phyloP scores from a whole-genome alignment of 2,888 invertebrate genomes.

The Corbicula japonica region DNA sequence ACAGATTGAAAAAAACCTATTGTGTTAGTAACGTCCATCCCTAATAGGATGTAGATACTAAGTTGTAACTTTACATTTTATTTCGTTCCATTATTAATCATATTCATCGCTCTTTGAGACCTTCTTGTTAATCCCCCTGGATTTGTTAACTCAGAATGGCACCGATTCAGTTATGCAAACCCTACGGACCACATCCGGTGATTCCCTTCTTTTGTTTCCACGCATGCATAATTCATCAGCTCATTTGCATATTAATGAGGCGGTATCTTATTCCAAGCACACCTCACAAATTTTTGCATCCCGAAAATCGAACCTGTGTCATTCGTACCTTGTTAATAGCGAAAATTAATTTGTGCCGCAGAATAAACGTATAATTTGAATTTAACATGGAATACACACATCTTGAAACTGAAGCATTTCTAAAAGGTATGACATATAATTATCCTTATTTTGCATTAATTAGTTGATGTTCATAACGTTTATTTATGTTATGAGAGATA shows the following conservation, averaged over 20 bases:
- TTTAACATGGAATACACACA: slow-evolving; percentile 70
- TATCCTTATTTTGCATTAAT: neutral
- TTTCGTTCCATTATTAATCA: no score
- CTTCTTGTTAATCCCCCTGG: no score
- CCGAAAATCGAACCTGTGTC: slow-evolving; percentile 34
- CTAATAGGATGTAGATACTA: no score
- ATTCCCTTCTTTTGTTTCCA: slow-evolving; percentile 63
- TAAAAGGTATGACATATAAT: slow-evolving; percentile 75
- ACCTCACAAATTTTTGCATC: slow-evolving; percentile 45
- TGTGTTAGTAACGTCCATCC: no score
- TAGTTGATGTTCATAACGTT: neutral
- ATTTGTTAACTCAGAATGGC: no score
- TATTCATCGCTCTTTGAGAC: no score
- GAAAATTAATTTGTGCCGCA: slow-evolving; percentile 60
- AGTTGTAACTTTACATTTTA: no score
- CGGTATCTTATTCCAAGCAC: slow-evolving; percentile 48
- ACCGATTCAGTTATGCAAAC: slow-evolving; percentile 24
- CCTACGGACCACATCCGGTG: slow-evolving; percentile 37
- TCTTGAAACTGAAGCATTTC: slow-evolving; percentile 77
- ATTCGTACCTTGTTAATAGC: slow-evolving; percentile 37
- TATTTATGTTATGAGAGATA: no score
- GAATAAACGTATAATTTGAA: slow-evolving; percentile 57
- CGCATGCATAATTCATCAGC: slow-evolving; percentile 59
- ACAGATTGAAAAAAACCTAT: no score
- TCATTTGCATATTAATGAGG: slow-evolving; percentile 70